Evolutionary conservation across 2,888 invertebrate species (phyloP).

Genomic region (Xanthorhoe spadicearia): DNA sequence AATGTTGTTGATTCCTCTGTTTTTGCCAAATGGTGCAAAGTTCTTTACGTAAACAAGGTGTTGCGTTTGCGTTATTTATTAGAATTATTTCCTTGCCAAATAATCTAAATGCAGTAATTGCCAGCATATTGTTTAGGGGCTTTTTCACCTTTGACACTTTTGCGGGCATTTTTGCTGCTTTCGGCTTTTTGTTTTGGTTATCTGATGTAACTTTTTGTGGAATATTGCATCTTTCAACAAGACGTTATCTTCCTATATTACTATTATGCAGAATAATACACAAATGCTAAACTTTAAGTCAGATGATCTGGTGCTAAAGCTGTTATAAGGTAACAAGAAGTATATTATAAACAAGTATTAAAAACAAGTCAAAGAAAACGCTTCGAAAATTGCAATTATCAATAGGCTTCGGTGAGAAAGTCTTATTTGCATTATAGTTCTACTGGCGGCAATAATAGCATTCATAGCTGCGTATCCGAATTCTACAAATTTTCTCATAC

Average conservation of each 20-base stretch:
- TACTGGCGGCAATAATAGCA: constrained; percentile 1
- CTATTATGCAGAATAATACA: too few species aligned
- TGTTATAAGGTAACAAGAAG: too few species aligned
- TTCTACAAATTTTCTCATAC: constrained; percentile 3
- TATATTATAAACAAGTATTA: too few species aligned
- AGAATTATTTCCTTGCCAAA: constrained; percentile 52
- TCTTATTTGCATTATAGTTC: background rate
- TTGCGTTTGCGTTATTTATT: constrained; percentile 50
- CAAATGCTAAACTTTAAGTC: too few species aligned
- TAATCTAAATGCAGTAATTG: constrained; percentile 27
- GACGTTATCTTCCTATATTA: too few species aligned
- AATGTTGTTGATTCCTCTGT: constrained; percentile 41
- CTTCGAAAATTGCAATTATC: too few species aligned
- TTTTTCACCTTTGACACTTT: background rate
- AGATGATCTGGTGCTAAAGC: too few species aligned
- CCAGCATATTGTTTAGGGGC: constrained; percentile 12
- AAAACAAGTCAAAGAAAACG: too few species aligned
- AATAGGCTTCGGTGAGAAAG: background rate
- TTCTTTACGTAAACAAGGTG: constrained; percentile 33
- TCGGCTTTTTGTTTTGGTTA: too few species aligned
- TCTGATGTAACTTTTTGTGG: too few species aligned
- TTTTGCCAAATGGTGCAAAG: constrained; percentile 58
- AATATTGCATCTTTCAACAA: too few species aligned
- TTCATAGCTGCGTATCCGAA: background rate
- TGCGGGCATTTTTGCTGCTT: too few species aligned